These are phyloP conservation scores for Ectobius pallidus DNA, from an alignment of 2,888 invertebrate species.

Conservation along the genomic window DNA sequence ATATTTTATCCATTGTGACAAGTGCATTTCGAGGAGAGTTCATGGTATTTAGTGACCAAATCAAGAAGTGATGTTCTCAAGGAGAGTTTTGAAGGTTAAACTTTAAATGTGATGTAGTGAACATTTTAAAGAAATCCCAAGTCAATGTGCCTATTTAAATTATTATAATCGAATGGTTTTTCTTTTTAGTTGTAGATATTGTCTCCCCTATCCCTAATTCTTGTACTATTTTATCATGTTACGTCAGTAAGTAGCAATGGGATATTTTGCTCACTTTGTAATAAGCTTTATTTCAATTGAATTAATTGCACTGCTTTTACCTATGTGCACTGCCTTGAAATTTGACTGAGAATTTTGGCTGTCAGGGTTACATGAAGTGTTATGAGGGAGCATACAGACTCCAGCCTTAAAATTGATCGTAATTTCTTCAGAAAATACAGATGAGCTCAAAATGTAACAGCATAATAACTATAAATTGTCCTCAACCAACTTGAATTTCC, in stretches of 20 bases:
- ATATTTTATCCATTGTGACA: slow-evolving; percentile 33
- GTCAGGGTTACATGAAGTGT: no score
- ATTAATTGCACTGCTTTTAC: neutral
- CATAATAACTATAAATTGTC: no score
- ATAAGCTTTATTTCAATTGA: neutral
- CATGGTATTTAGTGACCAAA: slow-evolving; percentile 11
- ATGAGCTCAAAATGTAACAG: no score
- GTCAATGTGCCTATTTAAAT: slow-evolving; percentile 44
- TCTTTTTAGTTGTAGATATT: slow-evolving; percentile 8
- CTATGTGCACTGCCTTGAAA: neutral
- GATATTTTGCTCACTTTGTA: neutral
- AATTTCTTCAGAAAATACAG: no score
- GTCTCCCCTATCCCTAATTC: neutral
- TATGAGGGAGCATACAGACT: neutral
- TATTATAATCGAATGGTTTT: slow-evolving; percentile 33
- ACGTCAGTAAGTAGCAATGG: neutral
- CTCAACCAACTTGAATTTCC: no score
- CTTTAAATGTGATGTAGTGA: slow-evolving; percentile 32
- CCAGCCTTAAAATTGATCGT: no score
- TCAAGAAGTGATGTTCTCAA: slow-evolving; percentile 4
- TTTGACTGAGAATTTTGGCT: neutral
- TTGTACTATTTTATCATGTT: neutral
- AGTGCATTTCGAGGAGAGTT: slow-evolving; percentile 27
- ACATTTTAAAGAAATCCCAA: slow-evolving; percentile 40
- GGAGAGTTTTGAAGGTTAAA: slow-evolving; percentile 13